Percentiles rank a stretch among this genome's conserved stretches.
Evolutionary conservation across 2,888 invertebrate species (phyloP).

Genomic region (Brachypterus glaber): DNA sequence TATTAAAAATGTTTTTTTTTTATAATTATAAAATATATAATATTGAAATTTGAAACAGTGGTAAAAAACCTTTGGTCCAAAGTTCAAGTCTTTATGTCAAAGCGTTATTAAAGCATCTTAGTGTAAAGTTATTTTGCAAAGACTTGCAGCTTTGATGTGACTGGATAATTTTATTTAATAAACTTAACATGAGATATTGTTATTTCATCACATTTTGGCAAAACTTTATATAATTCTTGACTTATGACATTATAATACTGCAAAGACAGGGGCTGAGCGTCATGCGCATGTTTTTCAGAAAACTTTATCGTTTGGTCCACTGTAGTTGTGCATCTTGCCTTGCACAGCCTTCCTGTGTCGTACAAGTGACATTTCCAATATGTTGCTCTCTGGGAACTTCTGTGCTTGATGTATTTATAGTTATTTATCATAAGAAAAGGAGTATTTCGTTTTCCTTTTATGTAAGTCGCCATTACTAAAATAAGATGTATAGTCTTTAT

Average conservation of each 20-base stretch:
- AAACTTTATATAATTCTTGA: constrained; percentile 21
- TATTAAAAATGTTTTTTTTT: no score
- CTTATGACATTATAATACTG: constrained; percentile 20
- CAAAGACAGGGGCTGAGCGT: neutral
- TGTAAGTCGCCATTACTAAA: constrained; percentile 33
- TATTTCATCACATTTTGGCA: no score
- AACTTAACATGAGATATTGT: no score
- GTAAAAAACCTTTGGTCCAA: no score
- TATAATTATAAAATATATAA: no score
- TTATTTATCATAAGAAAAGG: constrained; percentile 32
- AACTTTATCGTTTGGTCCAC: constrained; percentile 23
- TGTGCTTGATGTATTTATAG: constrained; percentile 35
- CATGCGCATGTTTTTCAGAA: constrained; percentile 24
- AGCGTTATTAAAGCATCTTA: no score
- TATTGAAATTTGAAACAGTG: no score
- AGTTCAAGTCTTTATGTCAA: no score
- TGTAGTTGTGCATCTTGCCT: constrained; percentile 31
- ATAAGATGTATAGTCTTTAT: no score
- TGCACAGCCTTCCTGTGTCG: constrained; percentile 33
- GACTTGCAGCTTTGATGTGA: no score
- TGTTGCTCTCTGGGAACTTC: constrained; percentile 32
- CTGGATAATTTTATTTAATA: no score
- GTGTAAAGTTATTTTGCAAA: no score
- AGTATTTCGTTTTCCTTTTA: constrained; percentile 29
- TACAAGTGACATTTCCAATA: constrained; percentile 38